Evolutionary conservation across 2,888 invertebrate genomes (phyloP).

Genomic region (Athripsodes cinereus): DNA sequence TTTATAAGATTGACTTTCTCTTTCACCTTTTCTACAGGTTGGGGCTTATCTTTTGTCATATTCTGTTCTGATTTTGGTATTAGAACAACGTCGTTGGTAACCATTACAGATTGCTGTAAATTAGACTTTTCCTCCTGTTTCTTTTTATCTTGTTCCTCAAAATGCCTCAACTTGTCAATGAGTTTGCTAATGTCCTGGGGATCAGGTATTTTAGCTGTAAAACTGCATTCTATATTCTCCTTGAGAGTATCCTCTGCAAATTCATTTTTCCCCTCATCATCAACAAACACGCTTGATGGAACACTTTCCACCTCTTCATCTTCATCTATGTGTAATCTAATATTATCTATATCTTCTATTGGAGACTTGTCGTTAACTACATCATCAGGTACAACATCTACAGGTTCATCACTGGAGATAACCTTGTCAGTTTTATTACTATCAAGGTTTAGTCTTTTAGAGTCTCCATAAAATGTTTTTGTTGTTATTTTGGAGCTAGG

Average conservation of each 20-base stretch:
- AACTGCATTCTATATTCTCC: slow-evolving; percentile 30
- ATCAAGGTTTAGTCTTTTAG: neutral
- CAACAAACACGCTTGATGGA: too few relatives aligned
- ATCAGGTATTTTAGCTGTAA: slow-evolving; percentile 9
- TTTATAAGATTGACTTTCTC: slow-evolving; percentile 48
- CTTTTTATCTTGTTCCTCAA: slow-evolving; percentile 48
- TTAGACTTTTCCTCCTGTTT: slow-evolving; percentile 42
- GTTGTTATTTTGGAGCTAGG: slow-evolving; percentile 39
- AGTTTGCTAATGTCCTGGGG: slow-evolving; percentile 40
- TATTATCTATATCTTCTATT: slow-evolving; percentile 43
- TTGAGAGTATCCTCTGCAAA: slow-evolving; percentile 33
- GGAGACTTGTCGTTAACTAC: neutral
- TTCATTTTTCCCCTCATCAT: slow-evolving; percentile 37
- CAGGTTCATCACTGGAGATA: neutral
- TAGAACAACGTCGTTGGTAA: slow-evolving; percentile 46
- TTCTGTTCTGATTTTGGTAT: slow-evolving; percentile 43
- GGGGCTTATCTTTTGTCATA: slow-evolving; percentile 43
- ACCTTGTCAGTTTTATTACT: neutral
- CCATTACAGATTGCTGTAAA: slow-evolving; percentile 42
- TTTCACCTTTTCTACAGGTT: slow-evolving; percentile 36
- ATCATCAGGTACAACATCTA: neutral
- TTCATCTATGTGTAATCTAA: slow-evolving; percentile 44
- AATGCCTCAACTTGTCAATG: slow-evolving; percentile 48
- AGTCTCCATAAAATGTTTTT: slow-evolving; percentile 40
- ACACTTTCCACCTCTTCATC: slow-evolving; percentile 38